phyloP scores from a whole-genome alignment of 2,888 invertebrate genomes.

The Drosophila pegasa region DNA sequence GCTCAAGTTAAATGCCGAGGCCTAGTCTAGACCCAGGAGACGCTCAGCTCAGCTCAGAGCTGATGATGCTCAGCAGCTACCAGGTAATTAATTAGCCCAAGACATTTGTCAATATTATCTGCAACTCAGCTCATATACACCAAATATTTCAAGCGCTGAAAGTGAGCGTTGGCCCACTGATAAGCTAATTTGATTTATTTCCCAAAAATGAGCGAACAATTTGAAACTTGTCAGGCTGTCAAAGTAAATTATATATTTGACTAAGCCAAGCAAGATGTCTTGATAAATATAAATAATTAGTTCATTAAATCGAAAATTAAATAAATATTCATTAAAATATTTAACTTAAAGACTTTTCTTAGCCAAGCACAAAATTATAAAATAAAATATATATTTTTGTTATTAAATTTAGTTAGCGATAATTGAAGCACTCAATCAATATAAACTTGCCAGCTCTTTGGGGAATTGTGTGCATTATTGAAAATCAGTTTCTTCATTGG shows the following conservation, averaged over 20 bases:
- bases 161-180: slow-evolving; percentile 9
- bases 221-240: slow-evolving; percentile 48
- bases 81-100: slow-evolving; percentile 67
- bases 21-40: slow-evolving; percentile 19
- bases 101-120: slow-evolving; percentile 72
- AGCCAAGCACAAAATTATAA: background rate
- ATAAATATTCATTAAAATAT: slow-evolving; percentile 1
- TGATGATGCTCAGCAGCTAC: slow-evolving; percentile 49
- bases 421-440: slow-evolving; percentile 42
- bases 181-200: slow-evolving; percentile 46
- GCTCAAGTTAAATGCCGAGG: slow-evolving; percentile 52
- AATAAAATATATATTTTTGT: slow-evolving; percentile 14
- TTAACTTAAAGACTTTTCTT: background rate
- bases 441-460: slow-evolving; percentile 19
- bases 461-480: slow-evolving; percentile 41
- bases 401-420: slow-evolving; percentile 24
- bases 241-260: slow-evolving; percentile 28
- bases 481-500: slow-evolving; percentile 22
- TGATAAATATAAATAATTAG: slow-evolving; percentile 5
- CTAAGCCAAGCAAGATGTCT: background rate
- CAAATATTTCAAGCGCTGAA: slow-evolving; percentile 31
- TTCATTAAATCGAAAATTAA: background rate
- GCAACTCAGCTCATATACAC: slow-evolving; percentile 35
- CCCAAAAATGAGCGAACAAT: slow-evolving; percentile 32
- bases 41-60: background rate